phyloP scores from a whole-genome alignment of 2,888 invertebrate species.

The Ischnura elegans region DNA sequence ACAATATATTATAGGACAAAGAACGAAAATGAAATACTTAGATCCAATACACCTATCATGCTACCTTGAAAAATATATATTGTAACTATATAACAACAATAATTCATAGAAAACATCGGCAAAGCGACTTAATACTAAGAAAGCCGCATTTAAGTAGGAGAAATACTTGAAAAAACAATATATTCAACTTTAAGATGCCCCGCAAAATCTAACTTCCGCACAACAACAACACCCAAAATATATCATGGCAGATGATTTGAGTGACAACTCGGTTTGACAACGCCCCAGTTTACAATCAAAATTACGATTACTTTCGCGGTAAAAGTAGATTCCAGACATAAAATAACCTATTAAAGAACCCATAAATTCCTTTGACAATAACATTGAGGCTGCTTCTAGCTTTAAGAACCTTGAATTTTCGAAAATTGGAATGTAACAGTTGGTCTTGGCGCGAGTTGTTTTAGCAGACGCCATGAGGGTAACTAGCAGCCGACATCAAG shows the following conservation, averaged over 20 bases:
- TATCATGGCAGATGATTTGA: slow-evolving; percentile 71
- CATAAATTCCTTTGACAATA: neutral
- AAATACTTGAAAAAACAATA: slow-evolving; percentile 1
- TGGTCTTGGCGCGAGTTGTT: slow-evolving; percentile 71
- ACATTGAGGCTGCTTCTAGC: neutral
- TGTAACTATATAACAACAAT: too few species aligned
- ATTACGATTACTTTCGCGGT: neutral
- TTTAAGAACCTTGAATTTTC: neutral
- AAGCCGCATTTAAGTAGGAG: neutral
- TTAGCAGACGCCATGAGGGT: slow-evolving; percentile 78
- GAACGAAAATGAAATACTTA: too few species aligned
- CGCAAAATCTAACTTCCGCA: neutral
- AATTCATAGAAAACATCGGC: neutral
- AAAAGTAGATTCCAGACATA: neutral
- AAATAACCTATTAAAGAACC: neutral
- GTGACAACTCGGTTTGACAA: slow-evolving; percentile 70
- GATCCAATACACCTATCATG: too few species aligned
- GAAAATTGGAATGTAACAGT: slow-evolving; percentile 34
- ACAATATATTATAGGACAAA: too few species aligned
- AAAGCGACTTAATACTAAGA: neutral
- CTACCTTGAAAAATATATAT: too few species aligned
- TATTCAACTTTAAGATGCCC: slow-evolving; percentile 66
- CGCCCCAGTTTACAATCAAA: slow-evolving; percentile 69
- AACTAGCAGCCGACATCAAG: slow-evolving; percentile 76
- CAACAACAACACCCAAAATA: slow-evolving; percentile 72